Evolutionary conservation across 2,888 invertebrate species (phyloP).

Genomic region (Oxycera nigricornis): DNA sequence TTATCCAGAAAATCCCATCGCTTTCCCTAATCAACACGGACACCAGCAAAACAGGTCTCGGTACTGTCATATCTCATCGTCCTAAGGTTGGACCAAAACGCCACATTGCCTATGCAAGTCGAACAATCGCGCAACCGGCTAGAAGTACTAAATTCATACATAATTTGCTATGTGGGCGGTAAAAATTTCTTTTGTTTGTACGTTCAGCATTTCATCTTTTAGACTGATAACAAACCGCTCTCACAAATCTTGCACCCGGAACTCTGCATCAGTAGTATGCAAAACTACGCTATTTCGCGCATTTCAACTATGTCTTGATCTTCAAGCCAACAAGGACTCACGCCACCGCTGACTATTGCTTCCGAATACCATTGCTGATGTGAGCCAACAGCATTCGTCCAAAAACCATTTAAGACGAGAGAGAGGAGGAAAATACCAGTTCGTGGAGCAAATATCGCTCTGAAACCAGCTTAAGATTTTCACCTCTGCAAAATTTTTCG

Average conservation of each 20-base stretch:
- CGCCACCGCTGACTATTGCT: conserved; percentile 17
- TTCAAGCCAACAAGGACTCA: not conserved
- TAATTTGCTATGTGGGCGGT: conserved; percentile 41
- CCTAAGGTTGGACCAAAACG: conserved; percentile 23
- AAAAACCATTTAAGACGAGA: too few relatives aligned
- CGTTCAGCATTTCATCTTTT: conserved; percentile 32
- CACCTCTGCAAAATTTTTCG: too few relatives aligned
- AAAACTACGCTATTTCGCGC: not conserved
- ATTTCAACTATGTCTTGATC: not conserved
- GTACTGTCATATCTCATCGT: conserved; percentile 42
- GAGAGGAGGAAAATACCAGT: too few relatives aligned
- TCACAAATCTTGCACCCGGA: conserved; percentile 41
- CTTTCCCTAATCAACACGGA: conserved; percentile 44
- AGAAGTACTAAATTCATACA: too few relatives aligned
- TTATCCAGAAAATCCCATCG: conserved; percentile 41
- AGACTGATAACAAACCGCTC: conserved; percentile 33
- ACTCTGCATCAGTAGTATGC: conserved; percentile 17
- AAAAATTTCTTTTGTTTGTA: conserved; percentile 37
- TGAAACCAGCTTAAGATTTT: too few relatives aligned
- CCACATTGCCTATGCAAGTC: conserved; percentile 42
- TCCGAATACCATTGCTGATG: too few relatives aligned
- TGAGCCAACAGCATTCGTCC: too few relatives aligned
- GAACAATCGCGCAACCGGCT: too few relatives aligned
- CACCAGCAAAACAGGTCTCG: conserved; percentile 41
- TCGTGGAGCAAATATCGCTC: too few relatives aligned